phyloP scores from a whole-genome alignment of 2,797 vertebrate genomes.

The Chelon labrosus region DNA sequence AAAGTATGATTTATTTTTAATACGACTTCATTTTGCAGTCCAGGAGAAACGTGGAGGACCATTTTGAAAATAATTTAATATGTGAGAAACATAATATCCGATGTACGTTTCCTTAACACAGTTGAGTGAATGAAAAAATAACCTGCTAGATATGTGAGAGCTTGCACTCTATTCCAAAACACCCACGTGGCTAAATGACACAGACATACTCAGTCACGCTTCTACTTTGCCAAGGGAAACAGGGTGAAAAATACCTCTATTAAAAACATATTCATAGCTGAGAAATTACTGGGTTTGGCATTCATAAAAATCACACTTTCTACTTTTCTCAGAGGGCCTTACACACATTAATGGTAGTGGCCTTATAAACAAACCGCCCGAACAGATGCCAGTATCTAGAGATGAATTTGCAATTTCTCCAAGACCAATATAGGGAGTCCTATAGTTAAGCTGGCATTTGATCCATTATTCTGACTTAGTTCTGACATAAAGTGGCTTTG shows the following conservation, averaged over 20 bases:
- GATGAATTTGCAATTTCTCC: slow-evolving; percentile 10
- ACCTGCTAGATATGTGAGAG: slow-evolving; percentile 52
- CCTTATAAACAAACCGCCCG: slow-evolving; percentile 58
- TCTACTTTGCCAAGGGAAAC: slow-evolving; percentile 65
- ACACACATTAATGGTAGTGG: slow-evolving; percentile 54
- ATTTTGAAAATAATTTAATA: slow-evolving; percentile 34
- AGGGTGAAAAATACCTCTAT: slow-evolving; percentile 60
- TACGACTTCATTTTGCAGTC: slow-evolving; percentile 39
- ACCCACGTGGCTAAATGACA: slow-evolving; percentile 68
- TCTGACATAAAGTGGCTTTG: too few species aligned
- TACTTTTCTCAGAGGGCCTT: slow-evolving; percentile 44
- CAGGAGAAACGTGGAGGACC: background rate
- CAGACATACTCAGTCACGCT: slow-evolving; percentile 54
- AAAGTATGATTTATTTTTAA: slow-evolving; percentile 12
- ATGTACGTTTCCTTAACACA: slow-evolving; percentile 52
- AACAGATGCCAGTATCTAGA: slow-evolving; percentile 47
- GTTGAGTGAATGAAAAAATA: slow-evolving; percentile 60
- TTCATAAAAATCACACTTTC: slow-evolving; percentile 47
- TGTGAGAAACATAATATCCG: slow-evolving; percentile 29
- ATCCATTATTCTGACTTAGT: too few species aligned
- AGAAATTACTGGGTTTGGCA: slow-evolving; percentile 59
- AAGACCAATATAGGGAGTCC: background rate
- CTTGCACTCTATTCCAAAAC: slow-evolving; percentile 53
- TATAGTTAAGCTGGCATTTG: too few species aligned
- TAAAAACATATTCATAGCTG: slow-evolving; percentile 62